These are phyloP conservation scores for Drosophila mauritiana DNA, from an alignment of 1,140 invertebrate species.

Conservation along the genomic window DNA sequence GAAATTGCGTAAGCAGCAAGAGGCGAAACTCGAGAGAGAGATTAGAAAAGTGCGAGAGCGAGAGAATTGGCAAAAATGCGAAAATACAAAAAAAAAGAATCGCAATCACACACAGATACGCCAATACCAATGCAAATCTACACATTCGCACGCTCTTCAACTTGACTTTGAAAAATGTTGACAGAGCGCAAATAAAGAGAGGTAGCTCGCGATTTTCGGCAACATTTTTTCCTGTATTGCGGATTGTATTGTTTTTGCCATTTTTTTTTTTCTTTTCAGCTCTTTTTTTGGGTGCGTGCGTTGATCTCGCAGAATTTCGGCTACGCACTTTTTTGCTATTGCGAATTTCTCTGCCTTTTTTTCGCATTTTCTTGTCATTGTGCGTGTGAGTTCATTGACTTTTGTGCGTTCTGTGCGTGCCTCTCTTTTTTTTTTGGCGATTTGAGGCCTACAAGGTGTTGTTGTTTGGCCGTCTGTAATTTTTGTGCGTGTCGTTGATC, in stretches of 20 bases:
- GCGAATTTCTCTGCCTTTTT: constrained; percentile 38
- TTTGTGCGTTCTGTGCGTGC: constrained; percentile 49
- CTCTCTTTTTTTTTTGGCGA: constrained; percentile 38
- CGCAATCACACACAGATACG: background rate
- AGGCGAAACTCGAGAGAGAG: constrained; percentile 9
- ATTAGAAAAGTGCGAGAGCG: constrained; percentile 36
- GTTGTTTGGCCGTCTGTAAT: constrained; percentile 33
- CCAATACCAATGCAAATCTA: background rate
- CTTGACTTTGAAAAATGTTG: constrained; percentile 83
- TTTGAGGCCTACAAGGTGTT: constrained; percentile 56
- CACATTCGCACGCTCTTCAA: constrained; percentile 64
- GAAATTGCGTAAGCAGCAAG: constrained; percentile 69
- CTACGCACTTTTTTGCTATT: constrained; percentile 44
- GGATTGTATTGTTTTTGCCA: background rate
- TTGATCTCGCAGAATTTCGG: constrained; percentile 37
- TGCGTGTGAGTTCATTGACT: constrained; percentile 66
- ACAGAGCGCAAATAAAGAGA: constrained; percentile 36
- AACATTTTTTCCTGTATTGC: constrained; percentile 51
- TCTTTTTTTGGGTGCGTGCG: constrained; percentile 38
- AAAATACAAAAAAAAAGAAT: background rate
- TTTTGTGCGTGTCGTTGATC: constrained; percentile 81
- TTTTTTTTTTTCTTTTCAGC: constrained; percentile 1
- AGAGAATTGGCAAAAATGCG: constrained; percentile 46
- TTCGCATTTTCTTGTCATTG: constrained; percentile 8
- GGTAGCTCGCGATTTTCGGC: constrained; percentile 54